These are phyloP conservation scores for Myrmecophaga tridactyla DNA, from an alignment of 2,113 vertebrate species.

Conservation along the genomic window DNA sequence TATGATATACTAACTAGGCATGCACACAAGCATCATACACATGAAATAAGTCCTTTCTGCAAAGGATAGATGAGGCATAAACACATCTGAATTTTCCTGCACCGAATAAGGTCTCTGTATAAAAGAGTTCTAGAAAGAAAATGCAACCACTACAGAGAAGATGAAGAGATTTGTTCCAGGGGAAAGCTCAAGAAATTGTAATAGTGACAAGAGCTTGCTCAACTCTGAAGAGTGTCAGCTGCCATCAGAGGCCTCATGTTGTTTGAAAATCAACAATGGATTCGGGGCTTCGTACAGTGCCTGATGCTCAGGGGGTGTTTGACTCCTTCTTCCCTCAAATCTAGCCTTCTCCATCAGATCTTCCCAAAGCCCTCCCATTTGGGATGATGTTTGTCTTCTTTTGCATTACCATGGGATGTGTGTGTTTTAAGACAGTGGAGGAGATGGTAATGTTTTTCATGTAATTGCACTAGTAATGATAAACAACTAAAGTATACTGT, in stretches of 20 bases:
- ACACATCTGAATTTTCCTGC: not conserved
- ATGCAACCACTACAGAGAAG: not conserved
- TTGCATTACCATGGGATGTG: not conserved
- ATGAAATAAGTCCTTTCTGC: not conserved
- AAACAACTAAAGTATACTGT: not conserved
- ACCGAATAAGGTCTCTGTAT: not conserved
- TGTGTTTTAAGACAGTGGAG: not conserved
- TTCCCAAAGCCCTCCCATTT: not conserved
- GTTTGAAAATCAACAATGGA: not conserved
- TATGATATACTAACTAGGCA: not conserved
- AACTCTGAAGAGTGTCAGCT: not conserved
- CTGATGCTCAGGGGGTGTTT: not conserved
- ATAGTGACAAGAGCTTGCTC: not conserved
- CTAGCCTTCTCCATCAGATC: not conserved
- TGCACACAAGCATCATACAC: not conserved
- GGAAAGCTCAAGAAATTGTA: not conserved
- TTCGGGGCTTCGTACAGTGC: accelerated
- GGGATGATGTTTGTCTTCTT: not conserved
- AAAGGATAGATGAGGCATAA: not conserved
- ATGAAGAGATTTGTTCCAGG: not conserved
- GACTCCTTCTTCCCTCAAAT: not conserved
- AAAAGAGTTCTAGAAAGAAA: not conserved
- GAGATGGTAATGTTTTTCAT: not conserved
- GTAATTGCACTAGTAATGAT: not conserved
- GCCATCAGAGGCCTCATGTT: not conserved